Percentiles rank a stretch among this genome's conserved stretches.
These are phyloP conservation scores for Phylloscopus collybita DNA, from an alignment of 2,797 vertebrate genomes.

Conservation along the genomic window DNA sequence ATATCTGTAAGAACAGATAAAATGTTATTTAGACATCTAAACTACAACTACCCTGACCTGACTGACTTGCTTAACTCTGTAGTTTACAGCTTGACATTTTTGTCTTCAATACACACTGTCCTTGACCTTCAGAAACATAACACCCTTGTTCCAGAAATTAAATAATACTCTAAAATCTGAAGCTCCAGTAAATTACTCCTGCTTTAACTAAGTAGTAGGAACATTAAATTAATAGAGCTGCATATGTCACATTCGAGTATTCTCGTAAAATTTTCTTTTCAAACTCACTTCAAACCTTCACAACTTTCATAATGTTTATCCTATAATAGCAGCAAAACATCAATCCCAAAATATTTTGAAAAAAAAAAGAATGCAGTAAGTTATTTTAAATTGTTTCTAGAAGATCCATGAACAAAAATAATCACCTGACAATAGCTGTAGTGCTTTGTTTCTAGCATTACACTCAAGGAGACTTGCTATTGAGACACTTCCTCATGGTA, in stretches of 20 bases:
- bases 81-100: background rate
- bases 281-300: accelerated
- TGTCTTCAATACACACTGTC: background rate
- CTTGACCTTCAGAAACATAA: background rate
- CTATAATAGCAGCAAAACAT: background rate
- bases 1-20: background rate
- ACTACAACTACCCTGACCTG: background rate
- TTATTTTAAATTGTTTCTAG: background rate
- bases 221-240: background rate
- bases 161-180: background rate
- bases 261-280: background rate
- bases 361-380: background rate
- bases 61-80: background rate
- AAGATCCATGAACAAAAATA: background rate
- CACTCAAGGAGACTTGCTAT: background rate
- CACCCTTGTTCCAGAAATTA: background rate
- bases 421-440: background rate
- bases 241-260: accelerated
- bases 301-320: background rate
- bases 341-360: background rate
- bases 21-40: background rate
- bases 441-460: background rate
- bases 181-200: background rate
- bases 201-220: background rate
- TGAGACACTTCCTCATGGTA: background rate